Conservation (phyloP, 35 echinoderm and acorn worm genomes). For the Holothuria glaberrima region DNA sequence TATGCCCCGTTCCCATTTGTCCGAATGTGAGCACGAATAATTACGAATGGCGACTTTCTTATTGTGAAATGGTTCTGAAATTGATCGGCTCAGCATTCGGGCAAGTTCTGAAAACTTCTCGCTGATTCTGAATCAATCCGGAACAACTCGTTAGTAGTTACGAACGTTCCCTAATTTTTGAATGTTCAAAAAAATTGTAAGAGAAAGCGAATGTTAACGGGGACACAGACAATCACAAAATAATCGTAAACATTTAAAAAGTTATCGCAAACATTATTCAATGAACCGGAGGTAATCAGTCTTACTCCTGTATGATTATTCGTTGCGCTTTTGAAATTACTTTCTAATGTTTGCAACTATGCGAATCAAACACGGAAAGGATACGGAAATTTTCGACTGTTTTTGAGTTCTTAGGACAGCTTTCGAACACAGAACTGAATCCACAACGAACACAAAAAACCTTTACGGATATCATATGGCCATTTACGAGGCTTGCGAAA, state of each 20-base stretch:
- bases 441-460: not conserved
- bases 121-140: too few relatives aligned
- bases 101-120: not conserved
- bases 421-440: not conserved
- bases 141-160: not conserved
- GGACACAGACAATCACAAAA: not conserved
- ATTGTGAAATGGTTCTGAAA: not conserved
- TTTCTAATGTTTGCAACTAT: not conserved
- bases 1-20: not conserved
- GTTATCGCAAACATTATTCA: not conserved
- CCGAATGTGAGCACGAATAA: not conserved
- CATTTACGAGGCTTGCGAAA: slow-evolving; percentile 2
- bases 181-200: not conserved
- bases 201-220: not conserved
- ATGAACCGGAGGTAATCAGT: not conserved
- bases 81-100: not conserved
- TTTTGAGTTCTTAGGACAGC: too few relatives aligned
- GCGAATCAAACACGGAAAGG: not conserved
- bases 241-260: not conserved
- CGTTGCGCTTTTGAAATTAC: not conserved
- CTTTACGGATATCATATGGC: not conserved
- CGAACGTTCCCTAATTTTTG: not conserved
- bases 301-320: not conserved
- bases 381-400: too few relatives aligned
- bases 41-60: not conserved